A percentile compares a stretch with the other conserved stretches of the same genome.
phyloP scores from a whole-genome alignment of 2,888 invertebrate genomes.

The Electrophaes corylata region DNA sequence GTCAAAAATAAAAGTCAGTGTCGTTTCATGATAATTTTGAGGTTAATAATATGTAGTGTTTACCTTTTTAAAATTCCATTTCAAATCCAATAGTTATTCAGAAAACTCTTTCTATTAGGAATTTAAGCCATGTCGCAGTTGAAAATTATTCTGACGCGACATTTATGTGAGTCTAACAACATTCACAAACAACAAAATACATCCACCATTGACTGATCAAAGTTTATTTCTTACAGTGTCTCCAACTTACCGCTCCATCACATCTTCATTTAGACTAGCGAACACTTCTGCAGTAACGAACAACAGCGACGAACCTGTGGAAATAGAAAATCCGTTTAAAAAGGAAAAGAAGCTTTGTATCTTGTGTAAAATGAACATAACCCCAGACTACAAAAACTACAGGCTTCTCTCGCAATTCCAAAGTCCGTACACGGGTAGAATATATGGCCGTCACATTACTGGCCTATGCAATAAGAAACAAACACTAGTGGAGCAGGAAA shows the following conservation, averaged over 20 bases:
- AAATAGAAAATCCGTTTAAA: slow-evolving; percentile 92
- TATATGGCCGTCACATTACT: slow-evolving; percentile 97
- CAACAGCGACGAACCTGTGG: slow-evolving; percentile 74
- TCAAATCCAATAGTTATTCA: too few relatives aligned
- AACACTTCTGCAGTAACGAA: slow-evolving; percentile 23
- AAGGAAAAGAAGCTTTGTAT: slow-evolving; percentile 90
- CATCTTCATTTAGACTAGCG: slow-evolving; percentile 46
- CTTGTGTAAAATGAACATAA: slow-evolving; percentile 92
- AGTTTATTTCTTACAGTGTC: slow-evolving; percentile 50
- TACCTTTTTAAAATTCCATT: too few relatives aligned
- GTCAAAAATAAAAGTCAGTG: neutral
- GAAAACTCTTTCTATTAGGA: too few relatives aligned
- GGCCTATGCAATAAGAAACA: slow-evolving; percentile 95
- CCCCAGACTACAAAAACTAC: slow-evolving; percentile 95
- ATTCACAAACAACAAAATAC: neutral
- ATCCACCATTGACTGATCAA: neutral
- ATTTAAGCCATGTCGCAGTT: slow-evolving; percentile 53
- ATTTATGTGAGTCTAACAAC: slow-evolving; percentile 51
- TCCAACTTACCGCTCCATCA: slow-evolving; percentile 47
- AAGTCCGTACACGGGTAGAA: slow-evolving; percentile 96
- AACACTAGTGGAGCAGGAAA: slow-evolving; percentile 88
- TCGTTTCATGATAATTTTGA: neutral
- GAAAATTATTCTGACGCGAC: slow-evolving; percentile 53
- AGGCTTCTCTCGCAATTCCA: slow-evolving; percentile 97
- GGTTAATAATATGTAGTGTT: neutral